These are phyloP conservation scores for Perodicticus potto DNA, from an alignment of 2,797 vertebrate genomes.

Conservation along the genomic window DNA sequence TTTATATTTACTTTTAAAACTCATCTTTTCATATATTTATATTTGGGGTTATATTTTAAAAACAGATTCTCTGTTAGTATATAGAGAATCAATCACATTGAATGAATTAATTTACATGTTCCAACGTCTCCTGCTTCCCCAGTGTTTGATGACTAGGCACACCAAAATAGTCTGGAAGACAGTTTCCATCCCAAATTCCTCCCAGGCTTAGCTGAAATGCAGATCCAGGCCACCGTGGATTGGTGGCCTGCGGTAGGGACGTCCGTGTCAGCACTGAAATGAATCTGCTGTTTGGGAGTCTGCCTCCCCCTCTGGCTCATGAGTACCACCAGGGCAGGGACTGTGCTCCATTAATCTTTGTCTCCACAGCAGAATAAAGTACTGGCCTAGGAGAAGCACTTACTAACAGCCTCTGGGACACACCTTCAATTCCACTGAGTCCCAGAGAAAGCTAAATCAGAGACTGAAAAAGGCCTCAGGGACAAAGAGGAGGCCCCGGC, in stretches of 20 bases:
- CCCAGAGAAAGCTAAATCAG: background rate
- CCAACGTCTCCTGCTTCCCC: too few relatives aligned
- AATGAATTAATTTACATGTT: background rate
- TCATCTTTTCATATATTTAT: background rate
- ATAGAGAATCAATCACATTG: too few relatives aligned
- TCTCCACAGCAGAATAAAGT: background rate
- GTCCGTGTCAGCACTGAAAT: accelerated
- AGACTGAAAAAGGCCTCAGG: background rate
- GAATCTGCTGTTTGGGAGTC: accelerated
- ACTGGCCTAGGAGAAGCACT: background rate
- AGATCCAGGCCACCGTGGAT: accelerated
- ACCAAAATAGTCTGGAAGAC: accelerated
- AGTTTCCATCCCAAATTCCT: background rate
- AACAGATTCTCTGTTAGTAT: background rate
- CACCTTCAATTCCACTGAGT: accelerated
- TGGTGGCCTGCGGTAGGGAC: accelerated
- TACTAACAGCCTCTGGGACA: background rate
- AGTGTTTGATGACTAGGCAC: accelerated
- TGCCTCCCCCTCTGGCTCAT: too few relatives aligned
- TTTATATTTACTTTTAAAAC: background rate
- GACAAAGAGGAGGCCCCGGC: background rate
- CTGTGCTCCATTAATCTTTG: too few relatives aligned
- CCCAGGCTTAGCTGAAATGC: background rate
- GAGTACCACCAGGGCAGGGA: background rate
- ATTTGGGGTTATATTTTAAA: background rate